Evolutionary conservation across 2,888 invertebrate species (phyloP).

Genomic region (Mesorhabditis sp.): DNA sequence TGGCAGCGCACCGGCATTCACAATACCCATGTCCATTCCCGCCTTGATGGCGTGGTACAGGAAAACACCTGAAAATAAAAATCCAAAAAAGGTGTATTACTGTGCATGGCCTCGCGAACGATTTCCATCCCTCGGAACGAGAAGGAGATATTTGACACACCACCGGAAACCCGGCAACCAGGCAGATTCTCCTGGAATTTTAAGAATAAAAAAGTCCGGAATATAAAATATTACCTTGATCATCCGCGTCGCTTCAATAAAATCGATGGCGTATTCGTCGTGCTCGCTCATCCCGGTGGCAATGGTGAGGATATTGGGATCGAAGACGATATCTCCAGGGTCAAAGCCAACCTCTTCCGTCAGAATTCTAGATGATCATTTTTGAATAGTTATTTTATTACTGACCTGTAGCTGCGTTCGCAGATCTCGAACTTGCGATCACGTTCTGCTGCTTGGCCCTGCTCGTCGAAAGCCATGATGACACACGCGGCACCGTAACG

Average conservation of each 20-base stretch:
- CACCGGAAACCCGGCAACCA: conserved; percentile 65
- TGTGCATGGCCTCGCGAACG: conserved; percentile 44
- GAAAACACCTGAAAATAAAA: conserved; percentile 60
- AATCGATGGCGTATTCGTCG: conserved; percentile 64
- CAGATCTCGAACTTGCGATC: conserved; percentile 65
- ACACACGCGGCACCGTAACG: conserved; percentile 66
- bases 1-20: conserved; percentile 66
- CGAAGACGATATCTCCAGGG: conserved; percentile 66
- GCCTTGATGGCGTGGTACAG: conserved; percentile 66
- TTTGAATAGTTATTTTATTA: conserved; percentile 4
- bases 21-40: conserved; percentile 68
- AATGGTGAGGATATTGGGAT: conserved; percentile 67
- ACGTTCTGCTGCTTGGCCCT: conserved; percentile 65
- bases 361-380: conserved; percentile 60
- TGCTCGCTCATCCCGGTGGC: conserved; percentile 69
- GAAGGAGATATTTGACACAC: conserved; percentile 67
- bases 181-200: conserved; percentile 59
- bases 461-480: conserved; percentile 68
- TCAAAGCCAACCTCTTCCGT: conserved; percentile 64
- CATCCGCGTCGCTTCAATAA: conserved; percentile 63
- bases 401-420: conserved; percentile 58
- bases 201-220: neutral
- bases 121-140: conserved; percentile 66
- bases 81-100: conserved; percentile 60
- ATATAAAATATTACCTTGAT: conserved; percentile 62